Evolutionary conservation across 1,140 invertebrate species (phyloP).

Genomic region (Drosophila navojoa): DNA sequence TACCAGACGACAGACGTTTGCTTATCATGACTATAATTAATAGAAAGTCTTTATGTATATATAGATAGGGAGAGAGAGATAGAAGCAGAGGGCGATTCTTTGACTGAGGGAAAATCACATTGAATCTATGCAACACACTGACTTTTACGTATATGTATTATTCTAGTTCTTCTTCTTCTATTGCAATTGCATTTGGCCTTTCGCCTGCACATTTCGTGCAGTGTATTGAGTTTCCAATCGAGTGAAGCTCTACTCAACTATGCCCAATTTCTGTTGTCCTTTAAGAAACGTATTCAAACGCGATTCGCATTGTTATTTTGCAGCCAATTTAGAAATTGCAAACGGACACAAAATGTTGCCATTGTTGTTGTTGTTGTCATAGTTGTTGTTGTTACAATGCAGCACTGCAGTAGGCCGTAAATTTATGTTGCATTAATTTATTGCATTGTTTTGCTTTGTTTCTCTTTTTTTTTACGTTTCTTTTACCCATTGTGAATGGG

Average conservation of each 20-base stretch:
- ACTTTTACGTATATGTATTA: too few species aligned
- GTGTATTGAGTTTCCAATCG: neutral
- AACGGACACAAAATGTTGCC: conserved; percentile 42
- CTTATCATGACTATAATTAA: too few species aligned
- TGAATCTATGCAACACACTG: too few species aligned
- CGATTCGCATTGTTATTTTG: conserved; percentile 10
- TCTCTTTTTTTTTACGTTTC: conserved; percentile 2
- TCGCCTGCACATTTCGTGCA: neutral
- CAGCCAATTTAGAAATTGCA: conserved; percentile 16
- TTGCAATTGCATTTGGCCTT: too few species aligned
- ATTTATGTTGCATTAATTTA: conserved; percentile 79
- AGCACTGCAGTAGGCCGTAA: conserved; percentile 76
- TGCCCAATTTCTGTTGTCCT: neutral
- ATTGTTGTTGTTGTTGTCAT: conserved; percentile 42
- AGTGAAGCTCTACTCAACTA: neutral
- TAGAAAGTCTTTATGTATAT: too few species aligned
- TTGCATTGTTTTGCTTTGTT: conserved; percentile 53
- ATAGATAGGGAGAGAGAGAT: too few species aligned
- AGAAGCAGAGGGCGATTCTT: too few species aligned
- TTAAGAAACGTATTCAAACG: conserved; percentile 5
- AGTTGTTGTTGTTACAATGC: conserved; percentile 44
- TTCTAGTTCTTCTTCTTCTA: too few species aligned
- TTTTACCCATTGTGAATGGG: neutral
- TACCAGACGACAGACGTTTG: too few species aligned
- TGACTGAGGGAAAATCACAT: too few species aligned